Conservation (phyloP, 1,140 invertebrate species). For the Drosophila fuyamai region DNA sequence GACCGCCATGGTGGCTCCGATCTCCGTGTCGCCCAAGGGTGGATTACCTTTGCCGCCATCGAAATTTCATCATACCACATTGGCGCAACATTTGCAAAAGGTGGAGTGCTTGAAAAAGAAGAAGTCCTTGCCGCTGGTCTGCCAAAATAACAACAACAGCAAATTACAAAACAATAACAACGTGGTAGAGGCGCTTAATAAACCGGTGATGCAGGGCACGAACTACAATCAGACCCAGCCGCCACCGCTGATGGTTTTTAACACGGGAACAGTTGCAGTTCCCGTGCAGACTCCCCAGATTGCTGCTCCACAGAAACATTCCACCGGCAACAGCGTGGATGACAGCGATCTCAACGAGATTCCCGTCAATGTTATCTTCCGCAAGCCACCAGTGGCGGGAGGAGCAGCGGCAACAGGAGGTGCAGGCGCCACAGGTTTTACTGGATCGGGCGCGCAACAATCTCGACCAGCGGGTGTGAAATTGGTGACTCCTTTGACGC, state of each 20-base stretch:
- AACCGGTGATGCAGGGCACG: slow-evolving; percentile 20
- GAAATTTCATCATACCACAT: slow-evolving; percentile 79
- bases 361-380: slow-evolving; percentile 82
- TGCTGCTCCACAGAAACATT: slow-evolving; percentile 67
- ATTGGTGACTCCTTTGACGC: slow-evolving; percentile 56
- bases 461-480: slow-evolving; percentile 30
- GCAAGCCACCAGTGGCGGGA: slow-evolving; percentile 53
- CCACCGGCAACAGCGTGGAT: slow-evolving; percentile 52
- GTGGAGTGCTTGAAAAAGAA: slow-evolving; percentile 75
- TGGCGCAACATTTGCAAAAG: slow-evolving; percentile 80
- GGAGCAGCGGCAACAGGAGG: slow-evolving; percentile 9
- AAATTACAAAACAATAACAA: slow-evolving; percentile 27
- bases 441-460: not conserved
- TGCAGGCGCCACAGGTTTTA: slow-evolving; percentile 1
- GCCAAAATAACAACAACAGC: slow-evolving; percentile 53
- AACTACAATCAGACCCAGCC: slow-evolving; percentile 64
- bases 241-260: slow-evolving; percentile 68
- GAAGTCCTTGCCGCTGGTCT: slow-evolving; percentile 64
- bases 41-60: slow-evolving; percentile 72
- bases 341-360: slow-evolving; percentile 80
- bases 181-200: slow-evolving; percentile 42
- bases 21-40: slow-evolving; percentile 64
- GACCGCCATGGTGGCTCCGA: slow-evolving; percentile 77
- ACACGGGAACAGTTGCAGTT: slow-evolving; percentile 26
- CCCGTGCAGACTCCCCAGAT: slow-evolving; percentile 5